These are phyloP conservation scores for Agelas oroides DNA, from an alignment of 37 sponge, comb jelly and placozoan species.

Conservation along the genomic window DNA sequence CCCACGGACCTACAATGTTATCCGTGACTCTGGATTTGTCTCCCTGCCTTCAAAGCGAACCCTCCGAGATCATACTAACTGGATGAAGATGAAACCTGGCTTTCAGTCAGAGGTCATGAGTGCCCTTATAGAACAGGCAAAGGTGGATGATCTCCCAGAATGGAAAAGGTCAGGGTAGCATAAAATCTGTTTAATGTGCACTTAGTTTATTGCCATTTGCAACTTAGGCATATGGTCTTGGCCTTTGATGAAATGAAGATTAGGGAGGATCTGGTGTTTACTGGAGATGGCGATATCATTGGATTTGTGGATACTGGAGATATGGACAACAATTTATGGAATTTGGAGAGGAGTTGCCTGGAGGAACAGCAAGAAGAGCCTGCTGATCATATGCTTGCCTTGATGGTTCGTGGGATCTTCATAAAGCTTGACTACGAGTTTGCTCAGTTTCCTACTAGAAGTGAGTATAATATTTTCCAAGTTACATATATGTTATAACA, in stretches of 20 bases:
- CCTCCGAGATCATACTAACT: constrained; percentile 61
- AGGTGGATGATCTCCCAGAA: constrained; percentile 21
- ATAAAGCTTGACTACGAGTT: constrained; percentile 20
- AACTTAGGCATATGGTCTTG: constrained; percentile 25
- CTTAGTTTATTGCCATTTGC: too few relatives aligned
- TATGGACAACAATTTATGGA: constrained; percentile 11
- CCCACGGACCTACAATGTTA: constrained; percentile 20
- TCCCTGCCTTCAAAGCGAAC: constrained; percentile 55
- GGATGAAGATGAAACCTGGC: constrained; percentile 31
- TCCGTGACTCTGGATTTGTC: constrained; percentile 47
- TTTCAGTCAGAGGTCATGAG: constrained; percentile 36
- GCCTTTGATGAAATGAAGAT: constrained; percentile 53
- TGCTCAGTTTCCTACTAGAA: constrained; percentile 49
- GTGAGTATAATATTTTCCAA: too few relatives aligned
- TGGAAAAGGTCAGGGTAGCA: too few relatives aligned
- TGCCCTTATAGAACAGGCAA: constrained; percentile 36
- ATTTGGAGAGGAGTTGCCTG: constrained; percentile 21
- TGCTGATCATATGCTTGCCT: constrained; percentile 33
- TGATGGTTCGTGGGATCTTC: constrained; percentile 51
- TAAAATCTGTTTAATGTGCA: too few relatives aligned
- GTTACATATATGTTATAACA: too few relatives aligned
- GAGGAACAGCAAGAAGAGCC: neutral
- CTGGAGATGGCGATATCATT: constrained; percentile 22
- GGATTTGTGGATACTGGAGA: constrained; percentile 45
- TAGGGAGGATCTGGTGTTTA: constrained; percentile 44